These are phyloP conservation scores for Selene dorsalis DNA, from an alignment of 2,797 vertebrate genomes.

Conservation along the genomic window DNA sequence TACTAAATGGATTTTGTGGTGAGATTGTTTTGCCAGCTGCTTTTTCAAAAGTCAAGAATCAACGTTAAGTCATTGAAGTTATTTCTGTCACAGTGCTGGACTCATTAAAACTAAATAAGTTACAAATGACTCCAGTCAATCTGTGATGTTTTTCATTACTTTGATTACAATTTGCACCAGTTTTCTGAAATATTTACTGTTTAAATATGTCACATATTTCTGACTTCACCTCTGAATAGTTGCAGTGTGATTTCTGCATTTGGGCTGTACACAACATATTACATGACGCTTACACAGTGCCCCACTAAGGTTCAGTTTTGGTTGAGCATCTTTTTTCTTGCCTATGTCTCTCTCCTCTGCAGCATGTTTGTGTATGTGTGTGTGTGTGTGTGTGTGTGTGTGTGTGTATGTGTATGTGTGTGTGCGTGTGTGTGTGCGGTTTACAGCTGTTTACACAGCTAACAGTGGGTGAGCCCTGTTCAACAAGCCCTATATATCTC, in stretches of 20 bases:
- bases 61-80: neutral
- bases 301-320: constrained; percentile 22
- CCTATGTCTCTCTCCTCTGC: constrained; percentile 30
- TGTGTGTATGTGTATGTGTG: too few relatives aligned
- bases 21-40: neutral
- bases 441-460: constrained; percentile 75
- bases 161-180: neutral
- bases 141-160: neutral
- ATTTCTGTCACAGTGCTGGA: neutral
- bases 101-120: neutral
- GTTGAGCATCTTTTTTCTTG: constrained; percentile 6
- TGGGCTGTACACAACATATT: neutral
- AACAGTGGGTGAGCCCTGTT: constrained; percentile 71
- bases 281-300: neutral
- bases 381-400: constrained; percentile 3
- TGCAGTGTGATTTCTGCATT: constrained; percentile 22
- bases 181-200: too few relatives aligned
- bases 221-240: constrained; percentile 2
- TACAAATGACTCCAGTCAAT: constrained; percentile 2
- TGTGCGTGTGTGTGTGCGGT: constrained; percentile 62
- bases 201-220: neutral
- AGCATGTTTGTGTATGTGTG: neutral
- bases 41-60: neutral
- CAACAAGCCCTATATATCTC: constrained; percentile 60
- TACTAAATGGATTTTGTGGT: too few relatives aligned